Conservation (phyloP, 2,797 vertebrate species). For the Epinephelus coioides region DNA sequence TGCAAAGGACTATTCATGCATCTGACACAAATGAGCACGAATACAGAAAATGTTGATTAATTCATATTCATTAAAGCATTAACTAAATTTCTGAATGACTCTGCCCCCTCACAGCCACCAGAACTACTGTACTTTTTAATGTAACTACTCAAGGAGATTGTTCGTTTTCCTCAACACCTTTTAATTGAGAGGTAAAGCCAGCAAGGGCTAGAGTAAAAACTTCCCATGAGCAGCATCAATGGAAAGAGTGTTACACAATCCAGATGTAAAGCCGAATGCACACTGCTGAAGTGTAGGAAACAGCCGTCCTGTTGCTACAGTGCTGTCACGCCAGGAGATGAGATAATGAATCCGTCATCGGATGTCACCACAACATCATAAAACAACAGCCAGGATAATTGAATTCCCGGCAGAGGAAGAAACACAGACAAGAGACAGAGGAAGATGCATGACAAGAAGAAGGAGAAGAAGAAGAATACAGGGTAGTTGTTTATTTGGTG, state of each 20-base stretch:
- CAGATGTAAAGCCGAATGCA: conserved; percentile 38
- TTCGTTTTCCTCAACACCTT: conserved; percentile 1
- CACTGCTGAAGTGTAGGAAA: conserved; percentile 20
- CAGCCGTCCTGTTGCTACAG: conserved; percentile 42
- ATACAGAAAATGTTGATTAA: conserved; percentile 12
- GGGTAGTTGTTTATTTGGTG: conserved; percentile 75
- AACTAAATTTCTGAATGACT: conserved; percentile 17
- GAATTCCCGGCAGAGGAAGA: conserved; percentile 81
- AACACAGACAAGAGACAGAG: conserved; percentile 72
- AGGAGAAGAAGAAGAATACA: conserved; percentile 43
- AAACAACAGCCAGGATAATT: conserved; percentile 85
- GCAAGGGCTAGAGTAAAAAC: neutral
- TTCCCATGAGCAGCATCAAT: neutral
- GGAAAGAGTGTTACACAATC: neutral
- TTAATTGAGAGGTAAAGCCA: conserved; percentile 35
- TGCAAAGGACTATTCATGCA: neutral
- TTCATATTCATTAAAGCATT: conserved; percentile 23
- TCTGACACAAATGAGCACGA: conserved; percentile 15
- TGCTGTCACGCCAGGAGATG: conserved; percentile 79
- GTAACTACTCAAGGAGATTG: neutral
- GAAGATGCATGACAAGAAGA: conserved; percentile 68
- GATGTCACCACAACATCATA: conserved; percentile 85
- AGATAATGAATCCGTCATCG: conserved; percentile 88
- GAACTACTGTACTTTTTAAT: neutral
- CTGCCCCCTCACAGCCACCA: neutral